Evolutionary conservation across 2,113 vertebrate genomes (phyloP).

Genomic region (Saguinus midas): DNA sequence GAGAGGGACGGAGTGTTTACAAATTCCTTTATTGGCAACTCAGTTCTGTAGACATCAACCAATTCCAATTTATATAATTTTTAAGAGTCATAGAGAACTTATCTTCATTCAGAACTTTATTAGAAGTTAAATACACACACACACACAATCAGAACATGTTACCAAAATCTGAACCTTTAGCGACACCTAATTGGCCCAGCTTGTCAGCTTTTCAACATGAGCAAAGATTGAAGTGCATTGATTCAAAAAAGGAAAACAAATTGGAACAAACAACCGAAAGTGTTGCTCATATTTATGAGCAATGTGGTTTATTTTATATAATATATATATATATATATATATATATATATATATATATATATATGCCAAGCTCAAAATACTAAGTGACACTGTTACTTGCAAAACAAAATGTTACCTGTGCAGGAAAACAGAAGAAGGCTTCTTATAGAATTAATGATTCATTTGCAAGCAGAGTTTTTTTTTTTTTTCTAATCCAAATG

Average conservation of each 20-base stretch:
- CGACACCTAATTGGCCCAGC: background rate
- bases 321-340: background rate
- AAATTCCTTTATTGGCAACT: background rate
- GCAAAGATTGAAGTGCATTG: background rate
- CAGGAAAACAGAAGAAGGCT: slow-evolving; percentile 34
- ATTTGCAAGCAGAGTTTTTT: slow-evolving; percentile 32
- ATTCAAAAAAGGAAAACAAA: slow-evolving; percentile 50
- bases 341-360: background rate
- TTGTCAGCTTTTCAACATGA: slow-evolving; percentile 1
- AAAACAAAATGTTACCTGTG: slow-evolving; percentile 66
- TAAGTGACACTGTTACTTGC: background rate
- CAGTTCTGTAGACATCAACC: background rate
- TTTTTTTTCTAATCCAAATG: slow-evolving; percentile 48
- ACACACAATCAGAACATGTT: background rate
- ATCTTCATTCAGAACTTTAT: background rate
- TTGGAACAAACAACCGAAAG: slow-evolving; percentile 1
- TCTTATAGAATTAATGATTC: slow-evolving; percentile 59
- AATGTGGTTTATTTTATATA: slow-evolving; percentile 49
- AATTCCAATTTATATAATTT: background rate
- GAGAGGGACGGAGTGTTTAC: background rate
- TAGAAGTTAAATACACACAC: background rate
- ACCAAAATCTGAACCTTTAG: background rate
- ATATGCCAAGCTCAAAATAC: slow-evolving; percentile 50
- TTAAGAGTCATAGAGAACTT: background rate
- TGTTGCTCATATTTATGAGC: slow-evolving; percentile 43